These are phyloP conservation scores for Oligia fasciuncula DNA, from an alignment of 2,888 invertebrate species.

Conservation along the genomic window DNA sequence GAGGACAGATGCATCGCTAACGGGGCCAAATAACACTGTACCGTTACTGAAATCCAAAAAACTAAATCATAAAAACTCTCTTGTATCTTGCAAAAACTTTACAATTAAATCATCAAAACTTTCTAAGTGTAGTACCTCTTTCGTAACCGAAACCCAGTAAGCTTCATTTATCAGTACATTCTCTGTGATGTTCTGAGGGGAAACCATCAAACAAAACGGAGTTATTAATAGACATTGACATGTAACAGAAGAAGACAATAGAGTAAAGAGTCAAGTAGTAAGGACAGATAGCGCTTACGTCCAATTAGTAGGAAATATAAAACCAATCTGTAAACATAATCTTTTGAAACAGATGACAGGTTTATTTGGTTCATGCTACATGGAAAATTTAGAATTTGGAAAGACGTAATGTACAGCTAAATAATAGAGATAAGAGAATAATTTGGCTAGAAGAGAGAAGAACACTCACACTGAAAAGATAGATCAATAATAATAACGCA, in stretches of 20 bases:
- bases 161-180: constrained; percentile 98
- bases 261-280: constrained; percentile 68
- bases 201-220: constrained; percentile 90
- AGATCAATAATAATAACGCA: constrained; percentile 42
- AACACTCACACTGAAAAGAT: constrained; percentile 43
- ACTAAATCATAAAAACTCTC: constrained; percentile 90
- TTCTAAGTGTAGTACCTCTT: constrained; percentile 95
- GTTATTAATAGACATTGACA: constrained; percentile 86
- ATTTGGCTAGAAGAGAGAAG: constrained; percentile 65
- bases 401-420: constrained; percentile 68
- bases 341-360: constrained; percentile 75
- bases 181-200: constrained; percentile 98
- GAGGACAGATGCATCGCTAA: constrained; percentile 90
- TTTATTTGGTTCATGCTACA: constrained; percentile 80
- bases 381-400: constrained; percentile 79
- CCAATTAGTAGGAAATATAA: constrained; percentile 83
- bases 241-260: constrained; percentile 73
- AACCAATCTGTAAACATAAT: constrained; percentile 86
- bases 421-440: constrained; percentile 69
- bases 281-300: constrained; percentile 84
- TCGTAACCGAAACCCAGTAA: constrained; percentile 97
- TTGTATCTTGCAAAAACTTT: constrained; percentile 89
- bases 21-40: constrained; percentile 90
- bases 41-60: constrained; percentile 90
- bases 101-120: constrained; percentile 90